Base-by-base conservation (phyloP, 2,888 invertebrate genomes). In the Theodoxus fluviatilis region DNA sequence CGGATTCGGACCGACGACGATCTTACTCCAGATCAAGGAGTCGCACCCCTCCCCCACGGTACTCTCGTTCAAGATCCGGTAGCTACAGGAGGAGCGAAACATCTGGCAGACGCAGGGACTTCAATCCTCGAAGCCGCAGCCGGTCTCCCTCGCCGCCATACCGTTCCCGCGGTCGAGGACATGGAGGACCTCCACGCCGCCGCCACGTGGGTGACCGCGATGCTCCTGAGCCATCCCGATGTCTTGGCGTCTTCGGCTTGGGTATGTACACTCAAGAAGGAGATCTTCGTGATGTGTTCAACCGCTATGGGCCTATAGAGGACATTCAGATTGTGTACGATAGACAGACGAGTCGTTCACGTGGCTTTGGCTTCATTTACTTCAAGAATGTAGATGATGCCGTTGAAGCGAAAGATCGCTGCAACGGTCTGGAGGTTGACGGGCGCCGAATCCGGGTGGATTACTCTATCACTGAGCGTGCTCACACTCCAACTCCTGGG, bases 351-450 rank as follows among this genome's bases (percentile, higher is more conserved):
- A 94, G 94, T 6, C 91, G 95, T 69, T 97, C 97, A 0, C 90
- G 97, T 80, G 98, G 97, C n/a, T 98, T 97, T 89, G 94, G 94
- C 80, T 98, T 98, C 89, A 94, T 98, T 63, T 98, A 98, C 89
- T 97, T 93, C 89, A 93, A 94, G 87, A 92, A 91, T 72, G 89
- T 92, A 64, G 93, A 94, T 73, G 96, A 97, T 89, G 95, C 98
- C 0, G 94, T 94, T 86, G 92, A 93, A 70, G 98, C 98, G 7
- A 96, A 96, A 89, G 95, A 97, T 83, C 92, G 94, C 81, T 96
- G 96, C 83, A 92, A 93, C 70, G 98, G 97, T 69, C 94, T 95
- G 91, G 95, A 95, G 89, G 93, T 98, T 67, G 96, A 97, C 88
- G 94, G 94, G 0, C 91, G 96, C 70, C 91, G 93, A 81, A 96